Evolutionary conservation across 2,797 vertebrate genomes (phyloP).

Genomic region (Meda fulgida): DNA sequence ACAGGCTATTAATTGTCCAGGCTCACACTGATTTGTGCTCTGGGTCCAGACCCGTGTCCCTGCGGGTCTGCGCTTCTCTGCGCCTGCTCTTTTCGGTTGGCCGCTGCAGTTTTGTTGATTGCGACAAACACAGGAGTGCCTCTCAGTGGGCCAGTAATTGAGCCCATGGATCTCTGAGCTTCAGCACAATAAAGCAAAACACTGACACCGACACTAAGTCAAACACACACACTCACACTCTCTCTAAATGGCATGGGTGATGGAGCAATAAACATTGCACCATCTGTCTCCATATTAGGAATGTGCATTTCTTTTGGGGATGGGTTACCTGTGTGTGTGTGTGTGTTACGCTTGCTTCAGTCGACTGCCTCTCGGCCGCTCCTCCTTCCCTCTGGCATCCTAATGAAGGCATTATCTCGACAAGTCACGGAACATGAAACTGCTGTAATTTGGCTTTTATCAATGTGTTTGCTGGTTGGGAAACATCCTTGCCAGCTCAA

Average conservation of each 20-base stretch:
- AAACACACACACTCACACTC: not conserved
- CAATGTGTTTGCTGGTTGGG: slow-evolving; percentile 49
- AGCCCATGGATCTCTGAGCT: slow-evolving; percentile 51
- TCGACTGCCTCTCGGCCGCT: slow-evolving; percentile 39
- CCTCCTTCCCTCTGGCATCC: slow-evolving; percentile 48
- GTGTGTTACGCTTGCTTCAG: not conserved
- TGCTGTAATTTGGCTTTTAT: slow-evolving; percentile 60
- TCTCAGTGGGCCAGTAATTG: slow-evolving; percentile 54
- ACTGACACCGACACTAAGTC: slow-evolving; percentile 27
- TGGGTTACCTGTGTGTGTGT: slow-evolving; percentile 10
- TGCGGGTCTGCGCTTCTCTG: slow-evolving; percentile 1
- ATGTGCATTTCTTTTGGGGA: slow-evolving; percentile 9
- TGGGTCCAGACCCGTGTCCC: slow-evolving; percentile 23
- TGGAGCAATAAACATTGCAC: slow-evolving; percentile 45
- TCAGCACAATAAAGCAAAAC: slow-evolving; percentile 60
- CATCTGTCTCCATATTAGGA: slow-evolving; percentile 10
- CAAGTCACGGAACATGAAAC: slow-evolving; percentile 60
- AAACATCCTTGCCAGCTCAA: slow-evolving; percentile 40
- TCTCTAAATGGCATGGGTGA: slow-evolving; percentile 23
- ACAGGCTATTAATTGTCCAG: slow-evolving; percentile 46
- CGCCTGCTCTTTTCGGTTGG: slow-evolving; percentile 38
- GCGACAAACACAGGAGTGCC: slow-evolving; percentile 52
- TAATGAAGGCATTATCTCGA: slow-evolving; percentile 65
- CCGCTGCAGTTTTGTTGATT: slow-evolving; percentile 55
- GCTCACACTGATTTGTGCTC: slow-evolving; percentile 14